Conservation (phyloP, 2,113 vertebrate species). For the Osmerus eperlanus region DNA sequence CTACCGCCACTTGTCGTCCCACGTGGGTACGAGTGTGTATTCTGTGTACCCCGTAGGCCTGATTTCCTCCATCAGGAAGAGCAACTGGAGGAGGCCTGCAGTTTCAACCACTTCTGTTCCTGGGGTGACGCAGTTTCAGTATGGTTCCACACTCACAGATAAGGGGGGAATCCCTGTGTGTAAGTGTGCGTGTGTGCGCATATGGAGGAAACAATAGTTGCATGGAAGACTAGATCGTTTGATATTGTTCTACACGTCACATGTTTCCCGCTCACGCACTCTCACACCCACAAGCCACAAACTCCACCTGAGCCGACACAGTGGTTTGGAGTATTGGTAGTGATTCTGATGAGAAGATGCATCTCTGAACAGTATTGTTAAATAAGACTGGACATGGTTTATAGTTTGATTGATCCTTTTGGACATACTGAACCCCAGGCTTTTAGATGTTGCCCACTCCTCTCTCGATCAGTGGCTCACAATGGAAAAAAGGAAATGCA, state of each 20-base stretch:
- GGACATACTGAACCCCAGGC: no score
- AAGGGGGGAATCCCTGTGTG: conserved; percentile 21
- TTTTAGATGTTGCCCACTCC: no score
- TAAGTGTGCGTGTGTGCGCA: neutral
- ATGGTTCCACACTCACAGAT: conserved; percentile 37
- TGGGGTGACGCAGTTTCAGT: conserved; percentile 31
- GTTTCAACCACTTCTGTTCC: conserved; percentile 15
- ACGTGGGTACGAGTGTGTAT: conserved; percentile 1
- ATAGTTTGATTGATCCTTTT: no score
- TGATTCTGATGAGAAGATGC: neutral
- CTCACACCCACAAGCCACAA: neutral
- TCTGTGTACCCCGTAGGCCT: neutral
- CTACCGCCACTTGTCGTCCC: no score
- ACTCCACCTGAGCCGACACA: neutral
- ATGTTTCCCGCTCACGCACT: neutral
- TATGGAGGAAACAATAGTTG: no score
- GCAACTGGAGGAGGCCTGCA: neutral
- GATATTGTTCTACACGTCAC: neutral
- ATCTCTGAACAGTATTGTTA: neutral
- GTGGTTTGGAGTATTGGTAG: neutral
- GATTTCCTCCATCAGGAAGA: neutral
- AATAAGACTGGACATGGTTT: no score
- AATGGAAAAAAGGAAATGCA: conserved; percentile 30
- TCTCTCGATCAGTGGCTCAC: no score
- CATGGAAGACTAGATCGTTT: no score